Conservation (phyloP, 2,888 invertebrate genomes). For the Pammene fasciana region DNA sequence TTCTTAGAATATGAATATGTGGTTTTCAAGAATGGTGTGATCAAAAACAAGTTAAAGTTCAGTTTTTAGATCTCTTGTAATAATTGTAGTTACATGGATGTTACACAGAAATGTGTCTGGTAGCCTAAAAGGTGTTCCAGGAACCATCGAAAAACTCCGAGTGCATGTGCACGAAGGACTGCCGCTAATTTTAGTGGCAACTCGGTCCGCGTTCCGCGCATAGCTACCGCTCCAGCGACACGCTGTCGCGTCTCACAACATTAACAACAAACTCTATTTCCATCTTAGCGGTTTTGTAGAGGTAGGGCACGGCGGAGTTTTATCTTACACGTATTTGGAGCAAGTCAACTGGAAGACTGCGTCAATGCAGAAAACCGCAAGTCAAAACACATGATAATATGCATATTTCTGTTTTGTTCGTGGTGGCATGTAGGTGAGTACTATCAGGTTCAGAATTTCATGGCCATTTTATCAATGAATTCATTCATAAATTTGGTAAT, state of each 20-base stretch:
- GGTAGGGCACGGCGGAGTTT: slow-evolving; percentile 5
- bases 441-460: no score
- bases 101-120: neutral
- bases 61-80: no score
- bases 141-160: slow-evolving; percentile 54
- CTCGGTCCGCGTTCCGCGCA: slow-evolving; percentile 63
- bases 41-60: no score
- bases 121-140: slow-evolving; percentile 51
- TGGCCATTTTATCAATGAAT: no score
- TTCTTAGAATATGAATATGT: no score
- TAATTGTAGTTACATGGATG: no score
- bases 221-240: slow-evolving; percentile 51
- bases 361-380: neutral
- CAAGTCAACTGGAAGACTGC: neutral
- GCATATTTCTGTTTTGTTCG: neutral
- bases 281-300: slow-evolving; percentile 17
- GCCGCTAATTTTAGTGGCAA: slow-evolving; percentile 66
- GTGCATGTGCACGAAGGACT: slow-evolving; percentile 56
- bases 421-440: no score
- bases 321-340: neutral
- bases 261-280: slow-evolving; percentile 35
- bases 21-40: no score
- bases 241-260: slow-evolving; percentile 19
- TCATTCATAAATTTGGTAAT: no score
- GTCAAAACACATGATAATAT: neutral